Percentiles rank a stretch among this genome's conserved stretches.
These are phyloP conservation scores for Thalassarche chlororhynchos DNA, from an alignment of 2,113 vertebrate species.

Conservation along the genomic window DNA sequence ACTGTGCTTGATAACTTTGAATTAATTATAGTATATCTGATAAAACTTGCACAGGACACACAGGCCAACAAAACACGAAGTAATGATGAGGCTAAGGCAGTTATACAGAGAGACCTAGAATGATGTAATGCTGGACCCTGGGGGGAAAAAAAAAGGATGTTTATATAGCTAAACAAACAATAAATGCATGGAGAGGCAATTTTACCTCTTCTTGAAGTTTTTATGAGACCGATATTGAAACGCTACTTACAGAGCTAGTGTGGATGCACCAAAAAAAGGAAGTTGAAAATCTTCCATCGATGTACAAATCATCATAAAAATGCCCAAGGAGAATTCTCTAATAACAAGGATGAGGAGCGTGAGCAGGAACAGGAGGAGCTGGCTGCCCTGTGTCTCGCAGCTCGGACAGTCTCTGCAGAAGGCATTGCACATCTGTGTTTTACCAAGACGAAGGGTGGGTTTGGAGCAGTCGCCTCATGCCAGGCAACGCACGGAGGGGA, in stretches of 20 bases:
- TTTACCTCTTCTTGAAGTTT: background rate
- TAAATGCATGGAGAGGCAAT: background rate
- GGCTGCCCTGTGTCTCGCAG: background rate
- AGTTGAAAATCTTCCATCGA: background rate
- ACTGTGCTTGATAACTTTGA: background rate
- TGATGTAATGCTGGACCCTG: background rate
- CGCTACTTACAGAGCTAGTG: background rate
- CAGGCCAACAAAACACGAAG: background rate
- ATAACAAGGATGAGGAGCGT: background rate
- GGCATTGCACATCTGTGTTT: background rate
- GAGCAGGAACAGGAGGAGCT: background rate
- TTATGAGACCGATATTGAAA: background rate
- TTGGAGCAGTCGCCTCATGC: background rate
- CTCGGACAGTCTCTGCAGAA: background rate
- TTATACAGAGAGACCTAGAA: background rate
- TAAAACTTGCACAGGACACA: background rate
- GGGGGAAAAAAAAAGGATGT: background rate
- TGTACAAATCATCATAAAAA: background rate
- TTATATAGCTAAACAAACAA: background rate
- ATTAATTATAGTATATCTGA: background rate
- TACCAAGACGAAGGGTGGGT: background rate
- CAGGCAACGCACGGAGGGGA: background rate
- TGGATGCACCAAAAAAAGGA: background rate
- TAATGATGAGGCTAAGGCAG: background rate
- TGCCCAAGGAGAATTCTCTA: background rate